Evolutionary conservation across 2,797 vertebrate species (phyloP), one percentile per base, ranked within the genome.

Genomic region (Bradypodion ventrale): DNA sequence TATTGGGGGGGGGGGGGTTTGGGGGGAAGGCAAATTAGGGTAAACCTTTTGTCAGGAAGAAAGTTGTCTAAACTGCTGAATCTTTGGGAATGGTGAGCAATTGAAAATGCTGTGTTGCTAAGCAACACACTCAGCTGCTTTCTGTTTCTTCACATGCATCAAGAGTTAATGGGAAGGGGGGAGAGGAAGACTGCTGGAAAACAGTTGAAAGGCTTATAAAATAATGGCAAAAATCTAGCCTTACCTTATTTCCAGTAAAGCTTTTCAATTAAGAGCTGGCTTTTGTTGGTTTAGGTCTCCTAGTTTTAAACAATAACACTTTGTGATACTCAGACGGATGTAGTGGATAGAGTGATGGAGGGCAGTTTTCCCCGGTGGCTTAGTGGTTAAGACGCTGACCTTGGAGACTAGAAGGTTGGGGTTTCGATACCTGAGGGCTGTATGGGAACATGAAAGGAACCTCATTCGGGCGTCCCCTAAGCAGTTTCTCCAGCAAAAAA

Each of bases 81-180:
- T 94, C 86, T 70, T 93, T 87, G 82, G 79, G 88, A 81, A 90
- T 92, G 70, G 84, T 85, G 89, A 93, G 93, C 86, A 88, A 88
- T 93, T 91, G 93, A 96, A 94, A 96, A 97, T 92, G 93, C 93
- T 85, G 76, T 89, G 96, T 97, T 97, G 95, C 95, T 94, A 96
- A 94, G 96, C 95, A 96, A 96, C 95, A 15, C 87, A 80, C 78
- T 82, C 82, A 79, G 84, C 70, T 83, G 76, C 80, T 89, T 92
- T 90, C 65, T 37, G 90, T 83, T 84, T 84, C 81, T 91, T 93
- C 87, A 83, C 93, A 75, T 89, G 87, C 89, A 52, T 85, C 90
- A 84, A 60, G 83, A 95, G 87, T 87, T 94, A 89, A 91, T 93
- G 88, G 94, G 90, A 89, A 78, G 29, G 93, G 3, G 0, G 90